Percentiles rank a stretch among this genome's conserved stretches.
Conservation (phyloP, 2,888 invertebrate species). For the Plebejus melissa region DNA sequence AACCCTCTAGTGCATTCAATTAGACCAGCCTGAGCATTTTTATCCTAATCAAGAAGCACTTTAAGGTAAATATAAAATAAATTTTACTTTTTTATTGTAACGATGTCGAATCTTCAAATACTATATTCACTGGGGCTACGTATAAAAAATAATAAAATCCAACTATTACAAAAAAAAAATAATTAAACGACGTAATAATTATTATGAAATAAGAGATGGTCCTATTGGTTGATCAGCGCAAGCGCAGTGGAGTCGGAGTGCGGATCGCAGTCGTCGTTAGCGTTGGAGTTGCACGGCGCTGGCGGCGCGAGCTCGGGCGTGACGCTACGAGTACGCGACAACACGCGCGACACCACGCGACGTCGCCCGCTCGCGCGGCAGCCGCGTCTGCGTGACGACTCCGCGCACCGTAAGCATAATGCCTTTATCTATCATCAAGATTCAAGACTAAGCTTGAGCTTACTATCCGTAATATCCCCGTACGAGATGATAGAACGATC, state of each 20-base stretch:
- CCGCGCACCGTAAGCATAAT: conserved; percentile 71
- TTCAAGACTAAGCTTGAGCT: neutral
- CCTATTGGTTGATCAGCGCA: conserved; percentile 46
- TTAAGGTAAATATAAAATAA: no score
- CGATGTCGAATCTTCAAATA: neutral
- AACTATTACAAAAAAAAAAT: neutral
- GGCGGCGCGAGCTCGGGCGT: conserved; percentile 74
- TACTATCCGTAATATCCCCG: no score
- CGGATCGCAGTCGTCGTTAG: conserved; percentile 85
- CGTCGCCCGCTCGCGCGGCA: conserved; percentile 87
- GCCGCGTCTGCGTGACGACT: conserved; percentile 84
- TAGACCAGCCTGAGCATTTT: neutral
- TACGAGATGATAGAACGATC: no score
- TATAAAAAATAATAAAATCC: neutral
- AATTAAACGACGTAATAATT: neutral
- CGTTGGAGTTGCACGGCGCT: conserved; percentile 84
- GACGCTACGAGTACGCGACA: conserved; percentile 79
- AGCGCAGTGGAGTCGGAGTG: conserved; percentile 71
- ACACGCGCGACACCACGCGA: conserved; percentile 84
- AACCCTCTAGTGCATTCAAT: neutral
- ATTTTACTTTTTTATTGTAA: no score
- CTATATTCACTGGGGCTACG: no score
- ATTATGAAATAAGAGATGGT: neutral
- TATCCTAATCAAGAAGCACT: neutral
- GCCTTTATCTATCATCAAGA: neutral